Base-by-base conservation (phyloP, 2,888 invertebrate species). In the Cantharis rustica region DNA sequence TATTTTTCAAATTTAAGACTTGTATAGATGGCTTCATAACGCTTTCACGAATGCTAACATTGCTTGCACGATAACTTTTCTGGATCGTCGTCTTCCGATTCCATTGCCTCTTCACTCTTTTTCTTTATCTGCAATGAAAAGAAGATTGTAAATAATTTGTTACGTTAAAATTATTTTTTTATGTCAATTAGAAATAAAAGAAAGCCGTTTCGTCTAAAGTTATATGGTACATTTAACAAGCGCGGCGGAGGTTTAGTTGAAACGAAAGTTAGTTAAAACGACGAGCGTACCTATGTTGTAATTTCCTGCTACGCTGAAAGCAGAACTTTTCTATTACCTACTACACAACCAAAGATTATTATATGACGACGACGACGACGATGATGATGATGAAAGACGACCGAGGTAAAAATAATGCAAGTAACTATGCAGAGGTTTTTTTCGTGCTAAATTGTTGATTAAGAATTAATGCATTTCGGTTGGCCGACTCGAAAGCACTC, bases 81-180 rank as follows among this genome's bases (percentile, higher is more conserved):
- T 70, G 82, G 78, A 72, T 85, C 86, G 68, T 85, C 85, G 20
- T 86, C 86, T 72, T 86, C 86, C 15, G 83, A 80, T 82, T 86
- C 86, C 86, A 86, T 86, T 61, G 75, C 69, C 72, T 69, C 71
- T 61, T 62, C 71, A 72, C 75, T 71, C 26, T 71, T 61, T 71
- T 69, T 78, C 10, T 47, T 27, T 72, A 78, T 79, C 83, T 83
- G 81, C 23, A 83, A 83, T 70, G 75, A 76, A 73, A 72, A 16
- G 63, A 16, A 63, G 13, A 16, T 63, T 16, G 3, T 63, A 63
- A 17, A 63, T 63, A 63, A 63, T 63, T 63, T 63, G 16, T 47
- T 47, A 47, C 47, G 47, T 47, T 13, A 47, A 47, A 47, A 47
- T 47, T 47, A 47, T n/a, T n/a, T 47, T 47, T 47, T 23, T 23